phyloP scores from a whole-genome alignment of 2,113 vertebrate genomes.

The Tragelaphus scriptus region DNA sequence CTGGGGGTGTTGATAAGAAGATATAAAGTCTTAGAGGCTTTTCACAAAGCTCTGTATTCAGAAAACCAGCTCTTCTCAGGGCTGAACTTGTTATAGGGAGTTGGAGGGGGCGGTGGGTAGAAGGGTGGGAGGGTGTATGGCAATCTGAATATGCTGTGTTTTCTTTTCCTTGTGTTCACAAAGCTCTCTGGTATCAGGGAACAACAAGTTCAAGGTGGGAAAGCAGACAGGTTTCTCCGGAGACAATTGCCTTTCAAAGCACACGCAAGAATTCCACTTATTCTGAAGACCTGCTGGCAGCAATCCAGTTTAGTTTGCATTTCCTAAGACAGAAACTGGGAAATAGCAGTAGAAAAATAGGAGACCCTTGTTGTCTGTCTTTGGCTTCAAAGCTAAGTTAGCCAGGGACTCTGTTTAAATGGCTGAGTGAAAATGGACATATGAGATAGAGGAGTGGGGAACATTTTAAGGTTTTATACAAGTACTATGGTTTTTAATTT shows the following conservation, averaged over 20 bases:
- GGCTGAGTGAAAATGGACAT: neutral
- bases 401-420: neutral
- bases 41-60: constrained; percentile 1
- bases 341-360: neutral
- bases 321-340: neutral
- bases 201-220: neutral
- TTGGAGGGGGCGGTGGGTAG: neutral
- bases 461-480: neutral
- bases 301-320: neutral
- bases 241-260: neutral
- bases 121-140: fast-evolving
- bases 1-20: constrained; percentile 45
- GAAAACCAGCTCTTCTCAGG: neutral
- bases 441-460: fast-evolving
- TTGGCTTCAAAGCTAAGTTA: neutral
- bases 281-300: neutral
- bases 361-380: neutral
- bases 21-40: constrained; percentile 22
- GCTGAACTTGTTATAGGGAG: neutral
- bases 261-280: neutral
- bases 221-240: neutral
- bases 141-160: neutral
- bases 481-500: neutral
- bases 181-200: neutral
- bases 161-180: neutral